phyloP scores from a whole-genome alignment of 2,888 invertebrate species.

The Halictus ligatus region DNA sequence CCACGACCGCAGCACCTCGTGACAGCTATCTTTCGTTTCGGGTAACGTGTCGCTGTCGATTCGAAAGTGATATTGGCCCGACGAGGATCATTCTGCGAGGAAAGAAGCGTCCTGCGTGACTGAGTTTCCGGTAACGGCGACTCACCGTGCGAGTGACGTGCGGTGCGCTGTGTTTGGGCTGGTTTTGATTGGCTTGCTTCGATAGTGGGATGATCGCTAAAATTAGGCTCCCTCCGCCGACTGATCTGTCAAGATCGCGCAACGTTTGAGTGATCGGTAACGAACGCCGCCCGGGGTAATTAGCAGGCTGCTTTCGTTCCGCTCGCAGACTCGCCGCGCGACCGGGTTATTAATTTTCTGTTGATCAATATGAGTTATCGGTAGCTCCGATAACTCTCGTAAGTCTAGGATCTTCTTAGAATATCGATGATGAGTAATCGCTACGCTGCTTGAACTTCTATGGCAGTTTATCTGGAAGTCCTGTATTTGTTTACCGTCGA shows the following conservation, averaged over 20 bases:
- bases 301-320: neutral
- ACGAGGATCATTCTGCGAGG: neutral
- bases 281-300: conserved; percentile 25
- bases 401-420: neutral
- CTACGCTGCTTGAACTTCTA: neutral
- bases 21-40: conserved; percentile 5
- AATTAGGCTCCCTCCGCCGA: conserved; percentile 63
- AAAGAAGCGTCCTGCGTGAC: conserved; percentile 6
- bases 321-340: neutral
- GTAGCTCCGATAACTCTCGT: neutral
- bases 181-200: conserved; percentile 55
- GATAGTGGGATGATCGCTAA: conserved; percentile 65
- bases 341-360: neutral
- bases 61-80: neutral
- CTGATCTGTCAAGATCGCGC: conserved; percentile 59
- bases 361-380: neutral
- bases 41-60: neutral
- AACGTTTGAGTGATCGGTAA: conserved; percentile 49
- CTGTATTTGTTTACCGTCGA: conserved; percentile 53
- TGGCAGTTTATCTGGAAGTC: conserved; percentile 18
- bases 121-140: conserved; percentile 43
- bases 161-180: conserved; percentile 34
- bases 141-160: conserved; percentile 1
- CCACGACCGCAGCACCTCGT: neutral
- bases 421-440: neutral